Conservation (phyloP, 2,113 vertebrate species). For the Mustela nigripes region DNA sequence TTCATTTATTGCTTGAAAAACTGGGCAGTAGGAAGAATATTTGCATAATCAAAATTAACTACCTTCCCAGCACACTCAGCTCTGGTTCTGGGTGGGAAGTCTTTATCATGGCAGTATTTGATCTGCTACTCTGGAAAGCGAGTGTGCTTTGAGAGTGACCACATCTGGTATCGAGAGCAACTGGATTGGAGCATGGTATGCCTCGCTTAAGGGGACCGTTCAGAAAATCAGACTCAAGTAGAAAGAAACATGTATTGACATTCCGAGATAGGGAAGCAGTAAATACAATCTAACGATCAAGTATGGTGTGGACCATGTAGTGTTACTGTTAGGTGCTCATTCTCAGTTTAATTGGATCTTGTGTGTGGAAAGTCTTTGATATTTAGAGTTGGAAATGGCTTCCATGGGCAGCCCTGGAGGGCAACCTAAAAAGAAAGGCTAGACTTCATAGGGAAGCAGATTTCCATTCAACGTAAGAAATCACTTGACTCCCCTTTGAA, state of each 20-base stretch:
- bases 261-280: slow-evolving; percentile 21
- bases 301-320: background rate
- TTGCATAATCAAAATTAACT: slow-evolving; percentile 59
- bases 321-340: slow-evolving; percentile 25
- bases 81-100: background rate
- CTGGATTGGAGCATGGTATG: background rate
- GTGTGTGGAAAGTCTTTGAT: background rate
- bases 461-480: slow-evolving; percentile 15
- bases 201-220: background rate
- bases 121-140: background rate
- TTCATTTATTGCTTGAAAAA: background rate
- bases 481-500: slow-evolving; percentile 11
- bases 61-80: background rate
- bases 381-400: slow-evolving; percentile 55
- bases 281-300: slow-evolving; percentile 4
- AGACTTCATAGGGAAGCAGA: background rate
- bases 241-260: background rate
- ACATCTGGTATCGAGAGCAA: background rate
- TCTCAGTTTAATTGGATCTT: slow-evolving; percentile 18
- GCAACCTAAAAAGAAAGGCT: background rate
- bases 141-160: background rate
- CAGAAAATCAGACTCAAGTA: slow-evolving; percentile 36
- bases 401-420: background rate
- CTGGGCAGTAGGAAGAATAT: slow-evolving; percentile 6
- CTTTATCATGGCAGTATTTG: background rate